Conservation (phyloP, 1,140 invertebrate species). For the fruit fly (Drosophila melanogaster) region Release_6_plus_ISO1_MT NC_004354.4:14325001-14325500, state of each 20-base stretch:
- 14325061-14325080: too few relatives aligned
- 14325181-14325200: slow-evolving; percentile 1
- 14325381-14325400: not conserved
- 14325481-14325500: not conserved
- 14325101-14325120: too few relatives aligned
- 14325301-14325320: not conserved
- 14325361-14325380: too few relatives aligned
- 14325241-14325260: slow-evolving; percentile 27
- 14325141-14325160: not conserved
- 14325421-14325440: not conserved
- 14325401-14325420: not conserved
- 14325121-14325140: too few relatives aligned
- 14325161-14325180: slow-evolving; percentile 5
- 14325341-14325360: not conserved
- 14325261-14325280: not conserved
- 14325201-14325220: slow-evolving; percentile 7
- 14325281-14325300: too few relatives aligned
- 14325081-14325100: too few relatives aligned
- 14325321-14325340: not conserved
- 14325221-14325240: not conserved
- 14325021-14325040: too few relatives aligned
- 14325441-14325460: not conserved
- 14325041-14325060: too few relatives aligned
- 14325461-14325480: not conserved
- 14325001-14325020: too few relatives aligned